Conservation (phyloP, 2,888 invertebrate genomes). For the Cosmia pyralina region DNA sequence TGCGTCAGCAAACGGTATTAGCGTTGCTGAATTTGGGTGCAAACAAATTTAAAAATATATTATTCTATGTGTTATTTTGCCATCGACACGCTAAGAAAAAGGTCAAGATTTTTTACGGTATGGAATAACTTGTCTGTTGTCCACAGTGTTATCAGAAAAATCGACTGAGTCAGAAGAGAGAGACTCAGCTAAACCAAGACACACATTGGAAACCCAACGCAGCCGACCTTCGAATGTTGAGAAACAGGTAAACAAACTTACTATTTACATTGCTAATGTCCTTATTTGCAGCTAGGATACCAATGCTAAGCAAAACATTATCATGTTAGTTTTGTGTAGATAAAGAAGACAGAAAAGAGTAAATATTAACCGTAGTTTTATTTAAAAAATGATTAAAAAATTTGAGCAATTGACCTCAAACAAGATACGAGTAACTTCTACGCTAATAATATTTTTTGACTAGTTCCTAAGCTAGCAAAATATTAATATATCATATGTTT, state of each 20-base stretch:
- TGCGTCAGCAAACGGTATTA: too few species aligned
- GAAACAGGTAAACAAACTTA: slow-evolving; percentile 93
- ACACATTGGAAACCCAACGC: slow-evolving; percentile 82
- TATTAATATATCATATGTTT: slow-evolving; percentile 65
- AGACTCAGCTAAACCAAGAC: slow-evolving; percentile 79
- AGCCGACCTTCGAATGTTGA: slow-evolving; percentile 92
- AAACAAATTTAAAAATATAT: too few species aligned
- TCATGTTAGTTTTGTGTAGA: slow-evolving; percentile 31
- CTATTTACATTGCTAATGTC: slow-evolving; percentile 4
- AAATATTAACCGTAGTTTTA: slow-evolving; percentile 6
- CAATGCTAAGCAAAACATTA: background rate
- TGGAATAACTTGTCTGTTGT: background rate
- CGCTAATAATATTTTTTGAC: background rate
- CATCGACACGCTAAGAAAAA: too few species aligned
- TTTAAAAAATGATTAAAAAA: background rate
- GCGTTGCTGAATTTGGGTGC: too few species aligned
- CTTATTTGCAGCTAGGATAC: slow-evolving; percentile 32
- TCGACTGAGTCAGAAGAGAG: slow-evolving; percentile 75
- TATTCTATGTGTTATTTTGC: too few species aligned
- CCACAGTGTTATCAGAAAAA: slow-evolving; percentile 81
- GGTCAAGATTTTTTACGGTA: background rate
- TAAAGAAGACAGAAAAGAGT: slow-evolving; percentile 15
- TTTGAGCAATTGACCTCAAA: background rate
- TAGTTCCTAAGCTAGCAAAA: background rate
- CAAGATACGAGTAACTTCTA: slow-evolving; percentile 11